A percentile compares a stretch with the other conserved stretches of the same genome.
phyloP scores from a whole-genome alignment of 2,888 invertebrate genomes.

The Eupithecia subumbrata region DNA sequence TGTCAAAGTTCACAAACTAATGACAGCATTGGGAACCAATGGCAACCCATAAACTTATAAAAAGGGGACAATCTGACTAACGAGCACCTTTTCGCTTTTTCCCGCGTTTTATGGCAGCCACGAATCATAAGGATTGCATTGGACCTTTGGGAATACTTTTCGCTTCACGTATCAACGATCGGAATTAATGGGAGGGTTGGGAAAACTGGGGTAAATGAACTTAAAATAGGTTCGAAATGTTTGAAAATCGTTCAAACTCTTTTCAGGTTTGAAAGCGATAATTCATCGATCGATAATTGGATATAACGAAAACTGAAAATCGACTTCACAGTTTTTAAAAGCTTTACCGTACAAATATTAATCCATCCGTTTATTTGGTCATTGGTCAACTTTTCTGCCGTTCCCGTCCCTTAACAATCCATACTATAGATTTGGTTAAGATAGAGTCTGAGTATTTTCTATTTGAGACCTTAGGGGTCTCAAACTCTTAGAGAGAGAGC shows the following conservation, averaged over 20 bases:
- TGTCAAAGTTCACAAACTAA: not conserved
- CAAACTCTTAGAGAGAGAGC: no score
- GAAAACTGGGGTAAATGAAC: constrained; percentile 5
- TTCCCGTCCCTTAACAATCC: no score
- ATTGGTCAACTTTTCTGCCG: no score
- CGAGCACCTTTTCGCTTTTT: constrained; percentile 20
- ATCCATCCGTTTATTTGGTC: not conserved
- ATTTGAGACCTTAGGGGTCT: no score
- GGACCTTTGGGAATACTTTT: constrained; percentile 27
- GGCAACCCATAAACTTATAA: not conserved
- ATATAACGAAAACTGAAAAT: no score
- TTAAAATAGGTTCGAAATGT: not conserved
- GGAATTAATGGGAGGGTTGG: constrained; percentile 24
- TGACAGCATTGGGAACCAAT: not conserved
- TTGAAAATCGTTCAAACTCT: not conserved
- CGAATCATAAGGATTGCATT: constrained; percentile 25
- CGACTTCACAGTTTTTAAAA: no score
- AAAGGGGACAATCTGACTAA: constrained; percentile 21
- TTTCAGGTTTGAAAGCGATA: not conserved
- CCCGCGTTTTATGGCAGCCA: constrained; percentile 23
- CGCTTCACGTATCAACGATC: constrained; percentile 24
- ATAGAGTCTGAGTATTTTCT: no score
- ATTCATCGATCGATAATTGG: not conserved
- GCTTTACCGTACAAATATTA: no score
- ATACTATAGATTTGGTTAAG: no score